A percentile compares a stretch with the other conserved stretches of the same genome.
Evolutionary conservation across 2,888 invertebrate genomes (phyloP).

Genomic region (Tipula lateralis): DNA sequence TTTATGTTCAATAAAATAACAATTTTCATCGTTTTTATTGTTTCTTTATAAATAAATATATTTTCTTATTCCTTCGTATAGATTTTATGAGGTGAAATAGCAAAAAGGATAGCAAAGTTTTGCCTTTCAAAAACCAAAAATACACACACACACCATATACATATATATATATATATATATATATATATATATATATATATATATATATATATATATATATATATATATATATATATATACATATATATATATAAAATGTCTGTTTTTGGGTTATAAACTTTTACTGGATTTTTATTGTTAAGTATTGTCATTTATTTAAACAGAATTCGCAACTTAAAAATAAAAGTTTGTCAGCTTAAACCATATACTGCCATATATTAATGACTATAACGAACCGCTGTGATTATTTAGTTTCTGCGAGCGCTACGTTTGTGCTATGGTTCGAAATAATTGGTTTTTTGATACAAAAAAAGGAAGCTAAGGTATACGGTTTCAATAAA

Average conservation of each 20-base stretch:
- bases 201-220: background rate
- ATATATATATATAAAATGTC: too few relatives aligned
- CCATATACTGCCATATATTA: background rate
- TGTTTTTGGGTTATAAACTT: background rate
- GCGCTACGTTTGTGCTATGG: background rate
- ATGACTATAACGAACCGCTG: background rate
- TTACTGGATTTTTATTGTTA: background rate
- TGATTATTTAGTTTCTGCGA: background rate
- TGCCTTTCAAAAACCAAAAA: background rate
- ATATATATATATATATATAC: background rate
- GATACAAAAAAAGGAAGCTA: background rate
- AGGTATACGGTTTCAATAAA: background rate
- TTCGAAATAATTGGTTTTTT: background rate
- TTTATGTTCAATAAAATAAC: constrained; percentile 19
- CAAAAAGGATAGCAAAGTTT: constrained; percentile 11
- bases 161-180: background rate
- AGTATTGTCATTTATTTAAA: constrained; percentile 1
- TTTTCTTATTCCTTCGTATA: background rate
- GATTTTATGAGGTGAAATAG: constrained; percentile 24
- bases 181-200: background rate
- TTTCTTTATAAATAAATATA: background rate
- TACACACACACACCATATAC: background rate
- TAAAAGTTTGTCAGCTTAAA: constrained; percentile 1
- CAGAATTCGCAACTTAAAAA: background rate
- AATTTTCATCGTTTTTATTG: background rate